Evolutionary conservation across 2,113 vertebrate species (phyloP).

Genomic region (Tauraco erythrolophus): DNA sequence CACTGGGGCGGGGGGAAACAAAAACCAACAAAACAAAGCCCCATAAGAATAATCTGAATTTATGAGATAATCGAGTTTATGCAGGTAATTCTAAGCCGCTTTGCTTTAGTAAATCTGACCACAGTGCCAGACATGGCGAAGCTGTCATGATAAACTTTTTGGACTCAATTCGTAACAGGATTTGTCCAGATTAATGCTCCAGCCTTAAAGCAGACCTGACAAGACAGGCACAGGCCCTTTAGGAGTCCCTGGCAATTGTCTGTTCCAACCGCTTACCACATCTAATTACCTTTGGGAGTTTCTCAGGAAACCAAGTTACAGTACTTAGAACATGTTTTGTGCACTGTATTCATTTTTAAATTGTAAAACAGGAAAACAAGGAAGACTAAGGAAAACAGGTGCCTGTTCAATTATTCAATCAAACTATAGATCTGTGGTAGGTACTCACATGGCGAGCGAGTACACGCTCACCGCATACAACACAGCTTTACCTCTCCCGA

Average conservation of each 20-base stretch:
- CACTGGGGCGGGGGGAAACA: fast-evolving
- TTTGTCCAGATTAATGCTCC: slow-evolving; percentile 12
- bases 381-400: not conserved
- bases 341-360: not conserved
- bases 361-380: not conserved
- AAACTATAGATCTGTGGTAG: not conserved
- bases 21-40: not conserved
- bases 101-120: slow-evolving; percentile 1
- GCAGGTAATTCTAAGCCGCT: slow-evolving; percentile 17
- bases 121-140: not conserved
- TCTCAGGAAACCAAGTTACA: not conserved
- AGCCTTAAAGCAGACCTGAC: not conserved
- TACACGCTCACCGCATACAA: fast-evolving
- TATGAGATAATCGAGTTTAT: not conserved
- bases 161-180: not conserved
- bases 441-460: not conserved
- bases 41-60: not conserved
- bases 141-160: not conserved
- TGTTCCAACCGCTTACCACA: not conserved
- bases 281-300: not conserved
- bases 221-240: not conserved
- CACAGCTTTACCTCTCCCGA: slow-evolving; percentile 81
- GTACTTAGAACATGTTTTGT: not conserved
- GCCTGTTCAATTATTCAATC: not conserved
- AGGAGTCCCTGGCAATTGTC: not conserved